A percentile compares a stretch with the other conserved stretches of the same genome.
These are phyloP conservation scores for Drosophila seguyi DNA, from an alignment of 1,140 invertebrate species.

Conservation along the genomic window DNA sequence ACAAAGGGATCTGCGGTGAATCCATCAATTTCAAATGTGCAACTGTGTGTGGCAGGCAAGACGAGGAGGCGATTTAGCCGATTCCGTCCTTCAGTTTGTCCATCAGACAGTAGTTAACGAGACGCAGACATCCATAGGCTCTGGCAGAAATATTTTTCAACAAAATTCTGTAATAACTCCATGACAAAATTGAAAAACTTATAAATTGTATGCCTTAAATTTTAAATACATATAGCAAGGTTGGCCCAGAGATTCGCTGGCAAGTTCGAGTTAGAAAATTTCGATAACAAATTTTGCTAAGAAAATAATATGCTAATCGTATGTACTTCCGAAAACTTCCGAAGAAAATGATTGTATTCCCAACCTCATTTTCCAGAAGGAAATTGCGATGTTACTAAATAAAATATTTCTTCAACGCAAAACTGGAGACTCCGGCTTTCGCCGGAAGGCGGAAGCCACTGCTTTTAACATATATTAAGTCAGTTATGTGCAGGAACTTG, in stretches of 20 bases:
- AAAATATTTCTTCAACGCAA: conserved; percentile 1
- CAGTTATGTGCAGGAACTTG: conserved; percentile 25
- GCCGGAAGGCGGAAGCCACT: conserved; percentile 9
- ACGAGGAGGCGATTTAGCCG: too few species aligned
- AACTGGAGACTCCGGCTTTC: too few species aligned
- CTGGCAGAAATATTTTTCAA: not conserved
- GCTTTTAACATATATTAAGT: conserved; percentile 12
- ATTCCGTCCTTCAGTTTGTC: not conserved
- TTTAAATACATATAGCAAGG: too few species aligned
- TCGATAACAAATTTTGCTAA: too few species aligned
- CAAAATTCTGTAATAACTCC: not conserved
- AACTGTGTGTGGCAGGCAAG: conserved; percentile 1
- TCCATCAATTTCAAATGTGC: conserved; percentile 7
- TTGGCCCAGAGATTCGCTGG: too few species aligned
- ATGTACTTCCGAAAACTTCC: too few species aligned
- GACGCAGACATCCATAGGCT: not conserved
- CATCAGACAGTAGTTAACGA: not conserved
- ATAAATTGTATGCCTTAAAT: too few species aligned
- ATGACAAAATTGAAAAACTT: too few species aligned
- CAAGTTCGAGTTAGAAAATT: too few species aligned
- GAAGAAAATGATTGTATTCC: not conserved
- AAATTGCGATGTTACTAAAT: not conserved
- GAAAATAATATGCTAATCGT: too few species aligned
- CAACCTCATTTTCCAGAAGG: not conserved
- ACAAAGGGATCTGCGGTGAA: conserved; percentile 8